phyloP scores from a whole-genome alignment of 1,140 invertebrate genomes.

The Aphaenogaster ashmeadi region DNA sequence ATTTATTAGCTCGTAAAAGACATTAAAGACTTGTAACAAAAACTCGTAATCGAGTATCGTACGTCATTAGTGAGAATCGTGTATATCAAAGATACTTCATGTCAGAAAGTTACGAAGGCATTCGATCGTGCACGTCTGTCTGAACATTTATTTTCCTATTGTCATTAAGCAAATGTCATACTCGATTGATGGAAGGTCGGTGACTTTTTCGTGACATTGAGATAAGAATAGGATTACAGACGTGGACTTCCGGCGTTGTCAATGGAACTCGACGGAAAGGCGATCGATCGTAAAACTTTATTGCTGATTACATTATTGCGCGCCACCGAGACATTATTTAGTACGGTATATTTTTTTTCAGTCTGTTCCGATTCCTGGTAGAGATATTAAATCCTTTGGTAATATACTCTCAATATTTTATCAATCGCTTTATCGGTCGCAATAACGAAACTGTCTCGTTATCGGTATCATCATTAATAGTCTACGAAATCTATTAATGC shows the following conservation, averaged over 20 bases:
- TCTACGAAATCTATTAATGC: neutral
- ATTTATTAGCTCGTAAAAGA: neutral
- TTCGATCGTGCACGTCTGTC: neutral
- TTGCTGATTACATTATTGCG: conserved; percentile 6
- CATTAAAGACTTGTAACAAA: neutral
- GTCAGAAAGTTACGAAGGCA: neutral
- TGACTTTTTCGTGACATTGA: conserved; percentile 16
- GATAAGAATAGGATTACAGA: conserved; percentile 30
- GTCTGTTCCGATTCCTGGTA: neutral
- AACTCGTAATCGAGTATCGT: neutral
- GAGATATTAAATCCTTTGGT: neutral
- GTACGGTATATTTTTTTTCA: neutral
- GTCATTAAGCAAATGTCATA: conserved; percentile 10
- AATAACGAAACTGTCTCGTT: neutral
- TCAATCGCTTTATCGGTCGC: neutral
- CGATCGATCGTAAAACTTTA: conserved; percentile 25
- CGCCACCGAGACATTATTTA: neutral
- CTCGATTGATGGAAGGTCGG: conserved; percentile 17
- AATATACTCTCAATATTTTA: neutral
- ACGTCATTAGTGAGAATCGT: neutral
- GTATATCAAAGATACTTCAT: neutral
- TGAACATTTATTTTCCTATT: conserved; percentile 23
- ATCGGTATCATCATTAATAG: neutral
- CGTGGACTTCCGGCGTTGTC: conserved; percentile 1
- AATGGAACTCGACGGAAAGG: neutral